Percentiles rank a stretch among this genome's conserved stretches.
These are phyloP conservation scores for Diorhabda sublineata DNA, from an alignment of 1,140 invertebrate genomes.

Conservation along the genomic window DNA sequence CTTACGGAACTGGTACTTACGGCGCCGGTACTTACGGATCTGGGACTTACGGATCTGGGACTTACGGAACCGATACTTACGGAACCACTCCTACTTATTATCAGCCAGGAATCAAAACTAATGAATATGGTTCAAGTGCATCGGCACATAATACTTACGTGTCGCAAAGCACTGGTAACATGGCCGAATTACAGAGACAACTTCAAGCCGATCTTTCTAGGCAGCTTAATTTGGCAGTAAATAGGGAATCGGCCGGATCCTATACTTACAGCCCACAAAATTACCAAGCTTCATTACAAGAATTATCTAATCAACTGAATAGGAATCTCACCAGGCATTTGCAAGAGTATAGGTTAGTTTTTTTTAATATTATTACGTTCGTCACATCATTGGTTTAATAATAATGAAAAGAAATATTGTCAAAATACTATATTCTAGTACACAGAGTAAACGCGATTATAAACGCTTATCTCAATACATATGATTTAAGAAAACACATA, in stretches of 20 bases:
- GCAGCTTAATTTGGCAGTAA: slow-evolving; percentile 35
- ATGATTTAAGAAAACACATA: too few species aligned
- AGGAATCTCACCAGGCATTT: slow-evolving; percentile 37
- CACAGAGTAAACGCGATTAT: too few species aligned
- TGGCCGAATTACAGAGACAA: slow-evolving; percentile 28
- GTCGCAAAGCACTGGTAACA: slow-evolving; percentile 17
- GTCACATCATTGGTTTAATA: too few species aligned
- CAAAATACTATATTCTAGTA: too few species aligned
- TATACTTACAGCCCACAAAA: slow-evolving; percentile 19
- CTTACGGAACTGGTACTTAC: too few species aligned
- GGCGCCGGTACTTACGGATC: too few species aligned
- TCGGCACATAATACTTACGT: background rate
- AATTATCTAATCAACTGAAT: slow-evolving; percentile 36
- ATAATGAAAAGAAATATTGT: too few species aligned
- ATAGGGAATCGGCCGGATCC: slow-evolving; percentile 22
- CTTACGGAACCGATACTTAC: too few species aligned
- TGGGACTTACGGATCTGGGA: too few species aligned
- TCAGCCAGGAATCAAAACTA: background rate
- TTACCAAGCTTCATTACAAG: slow-evolving; percentile 29
- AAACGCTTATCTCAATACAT: too few species aligned
- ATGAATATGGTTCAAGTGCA: slow-evolving; percentile 3
- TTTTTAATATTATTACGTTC: background rate
- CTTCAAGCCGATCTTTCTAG: slow-evolving; percentile 34
- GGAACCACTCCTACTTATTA: background rate
- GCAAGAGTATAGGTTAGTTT: slow-evolving; percentile 20